Conservation (phyloP, 2,797 vertebrate species). For the Acipenser transmontanus region DNA sequence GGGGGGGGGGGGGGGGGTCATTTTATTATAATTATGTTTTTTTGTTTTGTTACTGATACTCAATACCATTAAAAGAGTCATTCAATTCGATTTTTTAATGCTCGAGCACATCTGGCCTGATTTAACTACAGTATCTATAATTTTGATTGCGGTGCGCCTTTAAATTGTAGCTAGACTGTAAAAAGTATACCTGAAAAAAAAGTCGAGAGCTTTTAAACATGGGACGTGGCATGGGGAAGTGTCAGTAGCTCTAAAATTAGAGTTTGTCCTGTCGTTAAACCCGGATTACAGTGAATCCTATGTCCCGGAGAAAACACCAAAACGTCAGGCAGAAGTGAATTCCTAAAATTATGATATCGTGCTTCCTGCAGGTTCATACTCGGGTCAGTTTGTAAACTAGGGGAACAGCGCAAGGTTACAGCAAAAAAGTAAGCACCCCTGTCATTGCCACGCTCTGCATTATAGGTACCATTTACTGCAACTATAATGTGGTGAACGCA, state of each 20-base stretch:
- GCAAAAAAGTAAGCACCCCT: slow-evolving; percentile 55
- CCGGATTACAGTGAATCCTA: slow-evolving; percentile 27
- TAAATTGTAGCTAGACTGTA: too few relatives aligned
- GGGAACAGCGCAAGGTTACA: slow-evolving; percentile 54
- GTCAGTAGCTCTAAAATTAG: slow-evolving; percentile 22
- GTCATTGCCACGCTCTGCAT: slow-evolving; percentile 35
- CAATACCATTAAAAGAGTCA: too few relatives aligned
- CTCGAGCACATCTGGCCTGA: too few relatives aligned
- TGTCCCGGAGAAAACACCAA: slow-evolving; percentile 24
- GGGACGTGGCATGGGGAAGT: too few relatives aligned
- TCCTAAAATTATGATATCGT: slow-evolving; percentile 53
- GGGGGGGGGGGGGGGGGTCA: too few relatives aligned
- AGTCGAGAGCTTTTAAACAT: too few relatives aligned
- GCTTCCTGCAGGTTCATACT: slow-evolving; percentile 67
- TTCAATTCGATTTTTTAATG: too few relatives aligned
- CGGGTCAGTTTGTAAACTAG: slow-evolving; percentile 60
- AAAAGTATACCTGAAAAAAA: too few relatives aligned
- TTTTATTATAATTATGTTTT: too few relatives aligned
- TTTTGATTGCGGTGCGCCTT: too few relatives aligned
- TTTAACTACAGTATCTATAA: too few relatives aligned
- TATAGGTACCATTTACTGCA: slow-evolving; percentile 46
- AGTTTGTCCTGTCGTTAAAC: slow-evolving; percentile 46
- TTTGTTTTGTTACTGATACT: too few relatives aligned
- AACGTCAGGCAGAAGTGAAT: slow-evolving; percentile 31
- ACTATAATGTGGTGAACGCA: slow-evolving; percentile 38